phyloP scores from a whole-genome alignment of 1,140 invertebrate genomes.

The Magallana angulata region DNA sequence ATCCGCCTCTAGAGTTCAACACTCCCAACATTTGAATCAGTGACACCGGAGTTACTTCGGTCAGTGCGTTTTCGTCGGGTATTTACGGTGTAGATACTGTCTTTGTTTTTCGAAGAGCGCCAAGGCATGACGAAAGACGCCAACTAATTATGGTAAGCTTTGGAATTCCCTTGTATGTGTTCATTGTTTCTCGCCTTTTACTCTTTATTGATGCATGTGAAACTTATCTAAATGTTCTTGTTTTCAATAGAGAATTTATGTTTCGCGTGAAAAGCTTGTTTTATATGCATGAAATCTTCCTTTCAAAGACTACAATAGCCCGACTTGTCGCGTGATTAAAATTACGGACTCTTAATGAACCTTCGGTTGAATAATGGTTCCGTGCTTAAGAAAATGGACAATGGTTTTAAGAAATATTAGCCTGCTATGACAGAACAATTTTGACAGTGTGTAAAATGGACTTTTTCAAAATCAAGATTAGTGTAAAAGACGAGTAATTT shows the following conservation, averaged over 20 bases:
- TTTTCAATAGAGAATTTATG: not conserved
- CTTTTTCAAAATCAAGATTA: no score
- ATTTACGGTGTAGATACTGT: not conserved
- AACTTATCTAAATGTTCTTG: not conserved
- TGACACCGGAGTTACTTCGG: not conserved
- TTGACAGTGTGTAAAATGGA: no score
- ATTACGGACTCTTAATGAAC: no score
- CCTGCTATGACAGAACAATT: no score
- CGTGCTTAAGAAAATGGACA: no score
- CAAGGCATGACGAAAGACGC: constrained; percentile 16
- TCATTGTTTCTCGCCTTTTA: not conserved
- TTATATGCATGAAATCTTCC: not conserved
- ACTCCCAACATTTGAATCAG: not conserved
- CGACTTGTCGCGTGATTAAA: not conserved
- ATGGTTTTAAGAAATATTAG: no score
- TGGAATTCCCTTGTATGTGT: not conserved
- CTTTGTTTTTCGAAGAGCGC: not conserved
- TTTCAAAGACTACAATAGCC: not conserved
- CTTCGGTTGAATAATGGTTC: no score
- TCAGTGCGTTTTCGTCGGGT: not conserved
- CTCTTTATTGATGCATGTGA: not conserved
- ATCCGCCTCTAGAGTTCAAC: not conserved
- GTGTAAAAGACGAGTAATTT: no score
- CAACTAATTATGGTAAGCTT: constrained; percentile 8
- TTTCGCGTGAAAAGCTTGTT: not conserved